Conservation (phyloP, 37 sponge, comb jelly and placozoan genomes). For the Ianthella basta region DNA sequence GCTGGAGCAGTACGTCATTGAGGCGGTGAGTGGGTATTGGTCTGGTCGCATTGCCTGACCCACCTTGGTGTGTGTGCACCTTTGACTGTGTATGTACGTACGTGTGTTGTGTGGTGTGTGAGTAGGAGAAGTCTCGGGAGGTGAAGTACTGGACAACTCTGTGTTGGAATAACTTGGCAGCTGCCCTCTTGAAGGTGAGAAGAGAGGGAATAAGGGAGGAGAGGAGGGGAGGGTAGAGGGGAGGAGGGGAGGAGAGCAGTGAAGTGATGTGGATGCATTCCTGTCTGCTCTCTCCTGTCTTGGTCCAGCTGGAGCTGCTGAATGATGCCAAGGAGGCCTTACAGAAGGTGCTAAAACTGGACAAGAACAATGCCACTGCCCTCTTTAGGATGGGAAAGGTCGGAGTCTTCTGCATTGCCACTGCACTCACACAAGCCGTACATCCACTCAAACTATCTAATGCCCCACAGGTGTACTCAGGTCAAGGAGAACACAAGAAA, state of each 20-base stretch:
- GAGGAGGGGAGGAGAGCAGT: background rate
- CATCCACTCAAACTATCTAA: background rate
- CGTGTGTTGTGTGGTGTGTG: background rate
- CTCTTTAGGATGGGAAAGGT: slow-evolving; percentile 70
- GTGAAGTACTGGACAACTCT: slow-evolving; percentile 47
- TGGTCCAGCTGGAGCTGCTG: slow-evolving; percentile 37
- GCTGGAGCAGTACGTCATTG: slow-evolving; percentile 41
- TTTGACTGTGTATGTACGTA: background rate
- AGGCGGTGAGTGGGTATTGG: too few relatives aligned
- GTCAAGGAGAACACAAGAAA: slow-evolving; percentile 43
- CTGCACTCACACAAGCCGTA: background rate
- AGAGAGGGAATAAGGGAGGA: too few relatives aligned
- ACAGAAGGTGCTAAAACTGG: slow-evolving; percentile 53
- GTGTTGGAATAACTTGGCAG: slow-evolving; percentile 82
- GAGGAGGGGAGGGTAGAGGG: background rate
- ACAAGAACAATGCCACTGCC: slow-evolving; percentile 76
- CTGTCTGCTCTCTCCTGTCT: too few relatives aligned
- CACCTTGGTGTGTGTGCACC: background rate
- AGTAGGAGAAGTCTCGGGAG: background rate
- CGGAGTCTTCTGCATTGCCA: background rate
- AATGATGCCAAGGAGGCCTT: slow-evolving; percentile 60
- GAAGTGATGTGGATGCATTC: too few relatives aligned
- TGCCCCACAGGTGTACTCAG: slow-evolving; percentile 24
- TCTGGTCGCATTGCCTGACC: slow-evolving; percentile 7
- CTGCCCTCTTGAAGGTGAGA: slow-evolving; percentile 79